Conservation (phyloP, 1,140 invertebrate genomes). For the Papilio dardanus region DNA sequence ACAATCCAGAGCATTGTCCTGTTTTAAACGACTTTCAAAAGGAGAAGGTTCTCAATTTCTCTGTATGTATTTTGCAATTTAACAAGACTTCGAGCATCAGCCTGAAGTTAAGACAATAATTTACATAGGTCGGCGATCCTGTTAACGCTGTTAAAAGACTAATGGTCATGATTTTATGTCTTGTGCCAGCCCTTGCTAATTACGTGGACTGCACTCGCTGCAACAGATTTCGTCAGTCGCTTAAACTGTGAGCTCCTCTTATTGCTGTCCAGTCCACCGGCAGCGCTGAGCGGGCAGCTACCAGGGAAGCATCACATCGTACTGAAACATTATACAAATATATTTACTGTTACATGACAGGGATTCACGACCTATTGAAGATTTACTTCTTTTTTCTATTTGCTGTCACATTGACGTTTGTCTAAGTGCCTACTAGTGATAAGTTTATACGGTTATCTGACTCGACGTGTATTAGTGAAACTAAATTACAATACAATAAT, state of each 20-base stretch:
- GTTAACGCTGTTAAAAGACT: background rate
- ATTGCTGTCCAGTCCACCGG: background rate
- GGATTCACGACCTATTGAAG: background rate
- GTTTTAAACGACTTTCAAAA: too few species aligned
- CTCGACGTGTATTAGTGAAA: too few species aligned
- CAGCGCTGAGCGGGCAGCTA: background rate
- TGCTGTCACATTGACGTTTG: background rate
- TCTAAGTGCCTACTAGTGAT: background rate
- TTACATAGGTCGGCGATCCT: background rate
- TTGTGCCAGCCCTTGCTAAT: background rate
- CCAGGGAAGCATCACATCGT: background rate
- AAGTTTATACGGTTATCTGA: too few species aligned
- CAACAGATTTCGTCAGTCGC: constrained; percentile 18
- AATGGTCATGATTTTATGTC: background rate
- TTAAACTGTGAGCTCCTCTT: constrained; percentile 7
- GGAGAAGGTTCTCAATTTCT: too few species aligned
- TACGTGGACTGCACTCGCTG: constrained; percentile 2
- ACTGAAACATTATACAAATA: background rate
- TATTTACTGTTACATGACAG: background rate
- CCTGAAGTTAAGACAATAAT: too few species aligned
- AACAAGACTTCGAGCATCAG: too few species aligned
- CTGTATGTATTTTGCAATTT: too few species aligned
- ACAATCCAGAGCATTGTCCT: too few species aligned
- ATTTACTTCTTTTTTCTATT: too few species aligned
- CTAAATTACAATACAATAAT: too few species aligned